Evolutionary conservation across 2,797 vertebrate species (phyloP).

Genomic region (Cetoscarus ocellatus): DNA sequence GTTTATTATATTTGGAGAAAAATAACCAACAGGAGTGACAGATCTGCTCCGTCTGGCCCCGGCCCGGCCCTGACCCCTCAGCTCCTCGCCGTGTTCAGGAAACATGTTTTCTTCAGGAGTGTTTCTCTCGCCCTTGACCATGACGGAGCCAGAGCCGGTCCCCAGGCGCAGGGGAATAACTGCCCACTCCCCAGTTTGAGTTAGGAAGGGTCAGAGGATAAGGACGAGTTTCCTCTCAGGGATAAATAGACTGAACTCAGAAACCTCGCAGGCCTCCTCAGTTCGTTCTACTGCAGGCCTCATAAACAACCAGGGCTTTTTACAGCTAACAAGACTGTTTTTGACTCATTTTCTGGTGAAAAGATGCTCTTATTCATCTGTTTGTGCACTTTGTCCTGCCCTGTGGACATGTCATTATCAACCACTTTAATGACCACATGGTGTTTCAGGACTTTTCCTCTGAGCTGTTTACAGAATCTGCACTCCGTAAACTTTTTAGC

Average conservation of each 20-base stretch:
- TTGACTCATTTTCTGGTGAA: background rate
- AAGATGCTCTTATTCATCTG: constrained; percentile 4
- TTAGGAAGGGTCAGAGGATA: constrained; percentile 35
- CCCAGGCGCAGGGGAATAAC: constrained; percentile 18
- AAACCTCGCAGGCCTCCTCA: background rate
- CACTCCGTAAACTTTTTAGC: background rate
- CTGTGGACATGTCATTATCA: background rate
- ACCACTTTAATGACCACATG: background rate
- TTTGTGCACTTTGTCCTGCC: background rate
- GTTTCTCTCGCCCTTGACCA: constrained; percentile 44
- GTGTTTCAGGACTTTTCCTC: background rate
- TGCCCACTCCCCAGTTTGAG: constrained; percentile 17
- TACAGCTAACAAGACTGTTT: background rate
- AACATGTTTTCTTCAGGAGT: constrained; percentile 18
- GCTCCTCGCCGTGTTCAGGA: constrained; percentile 7
- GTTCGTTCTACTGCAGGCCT: background rate
- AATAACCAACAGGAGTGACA: constrained; percentile 15
- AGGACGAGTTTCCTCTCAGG: constrained; percentile 46
- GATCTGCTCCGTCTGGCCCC: constrained; percentile 23
- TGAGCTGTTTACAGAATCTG: too few relatives aligned
- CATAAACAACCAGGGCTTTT: constrained; percentile 7
- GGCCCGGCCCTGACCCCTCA: background rate
- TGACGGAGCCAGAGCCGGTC: constrained; percentile 18
- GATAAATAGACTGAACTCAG: constrained; percentile 44
- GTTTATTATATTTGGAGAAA: constrained; percentile 29